Percentiles rank a stretch among this genome's conserved stretches.
Evolutionary conservation across 2,797 vertebrate genomes (phyloP).

Genomic region (Schizopygopsis pylzovi): DNA sequence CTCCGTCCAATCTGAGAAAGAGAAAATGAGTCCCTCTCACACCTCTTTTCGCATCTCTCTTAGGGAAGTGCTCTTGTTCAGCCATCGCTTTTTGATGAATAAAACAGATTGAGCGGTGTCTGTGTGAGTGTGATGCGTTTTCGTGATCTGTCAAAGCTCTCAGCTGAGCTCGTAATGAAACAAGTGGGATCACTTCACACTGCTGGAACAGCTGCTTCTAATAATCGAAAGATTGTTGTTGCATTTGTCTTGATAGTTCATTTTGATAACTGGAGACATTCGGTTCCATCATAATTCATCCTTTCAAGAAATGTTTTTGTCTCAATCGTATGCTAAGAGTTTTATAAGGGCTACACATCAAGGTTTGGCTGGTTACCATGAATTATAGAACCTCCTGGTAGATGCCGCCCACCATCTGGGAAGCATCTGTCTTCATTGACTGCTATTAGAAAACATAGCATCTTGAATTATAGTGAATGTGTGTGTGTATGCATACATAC

Average conservation of each 20-base stretch:
- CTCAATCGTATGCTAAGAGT: constrained; percentile 9
- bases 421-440: constrained; percentile 7
- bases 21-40: constrained; percentile 46
- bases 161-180: constrained; percentile 25
- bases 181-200: constrained; percentile 28
- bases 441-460: background rate
- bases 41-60: constrained; percentile 35
- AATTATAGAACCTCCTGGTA: background rate
- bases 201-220: constrained; percentile 30
- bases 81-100: constrained; percentile 39
- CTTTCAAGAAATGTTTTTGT: constrained; percentile 17
- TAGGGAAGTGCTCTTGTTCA: constrained; percentile 36
- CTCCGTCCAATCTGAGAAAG: constrained; percentile 45
- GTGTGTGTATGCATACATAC: background rate
- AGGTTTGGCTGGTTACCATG: constrained; percentile 25
- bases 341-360: constrained; percentile 29
- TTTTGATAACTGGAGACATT: constrained; percentile 22
- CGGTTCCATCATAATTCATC: background rate
- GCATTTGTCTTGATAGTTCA: constrained; percentile 1
- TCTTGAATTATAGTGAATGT: background rate
- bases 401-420: constrained; percentile 16
- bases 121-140: constrained; percentile 28
- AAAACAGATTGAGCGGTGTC: constrained; percentile 40
- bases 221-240: constrained; percentile 25
- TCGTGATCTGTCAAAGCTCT: constrained; percentile 29